phyloP scores from a whole-genome alignment of 2,797 vertebrate species.

The Ambastaia sidthimunki region DNA sequence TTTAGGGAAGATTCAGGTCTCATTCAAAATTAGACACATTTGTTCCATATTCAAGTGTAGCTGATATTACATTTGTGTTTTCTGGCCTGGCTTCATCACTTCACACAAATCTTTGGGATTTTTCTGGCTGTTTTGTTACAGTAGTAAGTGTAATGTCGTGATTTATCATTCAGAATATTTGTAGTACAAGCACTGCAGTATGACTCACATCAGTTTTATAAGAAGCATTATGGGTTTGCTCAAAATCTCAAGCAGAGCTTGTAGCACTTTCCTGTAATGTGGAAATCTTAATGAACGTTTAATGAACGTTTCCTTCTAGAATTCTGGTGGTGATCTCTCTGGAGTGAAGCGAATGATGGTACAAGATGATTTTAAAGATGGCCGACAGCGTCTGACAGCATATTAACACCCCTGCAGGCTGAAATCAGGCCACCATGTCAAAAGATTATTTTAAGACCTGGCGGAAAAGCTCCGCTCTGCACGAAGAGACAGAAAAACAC shows the following conservation, averaged over 20 bases:
- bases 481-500: constrained; percentile 68
- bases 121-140: background rate
- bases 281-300: background rate
- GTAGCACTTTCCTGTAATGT: background rate
- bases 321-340: background rate
- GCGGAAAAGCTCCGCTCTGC: constrained; percentile 65
- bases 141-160: background rate
- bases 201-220: background rate
- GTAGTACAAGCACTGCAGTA: too few species aligned
- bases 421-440: constrained; percentile 77
- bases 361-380: constrained; percentile 58
- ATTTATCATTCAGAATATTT: too few species aligned
- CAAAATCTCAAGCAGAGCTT: background rate
- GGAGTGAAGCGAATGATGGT: constrained; percentile 29
- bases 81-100: background rate
- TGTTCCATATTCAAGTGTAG: background rate
- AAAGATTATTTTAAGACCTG: constrained; percentile 77
- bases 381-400: constrained; percentile 62
- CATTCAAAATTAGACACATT: background rate
- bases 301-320: background rate
- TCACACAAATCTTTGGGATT: background rate
- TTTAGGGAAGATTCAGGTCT: background rate
- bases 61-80: background rate
- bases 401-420: constrained; percentile 68
- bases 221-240: background rate